Conservation (phyloP, 2,888 invertebrate species). For the Acheta domesticus region DNA sequence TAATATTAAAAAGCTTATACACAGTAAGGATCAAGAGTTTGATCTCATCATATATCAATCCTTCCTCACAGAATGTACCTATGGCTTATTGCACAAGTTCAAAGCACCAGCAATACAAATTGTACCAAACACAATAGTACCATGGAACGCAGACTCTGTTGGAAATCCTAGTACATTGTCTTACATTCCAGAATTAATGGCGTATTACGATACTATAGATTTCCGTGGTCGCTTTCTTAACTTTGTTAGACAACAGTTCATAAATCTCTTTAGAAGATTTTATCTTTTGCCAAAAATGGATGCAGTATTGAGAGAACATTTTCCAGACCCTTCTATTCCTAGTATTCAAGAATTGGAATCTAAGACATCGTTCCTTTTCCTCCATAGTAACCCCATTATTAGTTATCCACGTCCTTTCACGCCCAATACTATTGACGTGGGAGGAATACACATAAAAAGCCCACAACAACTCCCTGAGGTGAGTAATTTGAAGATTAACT, state of each 20-base stretch:
- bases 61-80: constrained; percentile 33
- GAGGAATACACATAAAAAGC: not conserved
- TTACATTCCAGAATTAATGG: not conserved
- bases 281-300: not conserved
- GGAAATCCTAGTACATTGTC: not conserved
- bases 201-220: not conserved
- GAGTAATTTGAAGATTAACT: not conserved
- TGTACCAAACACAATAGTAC: constrained; percentile 44
- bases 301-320: not conserved
- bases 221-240: not conserved
- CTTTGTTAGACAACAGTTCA: not conserved
- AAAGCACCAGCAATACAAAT: constrained; percentile 43
- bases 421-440: not conserved
- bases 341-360: not conserved
- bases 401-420: not conserved
- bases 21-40: constrained; percentile 29
- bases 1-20: constrained; percentile 22
- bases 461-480: not conserved
- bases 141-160: not conserved
- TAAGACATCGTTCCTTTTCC: not conserved
- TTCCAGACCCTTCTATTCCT: not conserved
- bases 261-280: not conserved
- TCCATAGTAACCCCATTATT: not conserved
- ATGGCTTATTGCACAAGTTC: constrained; percentile 34
- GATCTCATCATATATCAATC: constrained; percentile 32